Evolutionary conservation across 2,113 vertebrate species (phyloP), one percentile per base, ranked within the genome.

Genomic region (Chelonoidis abingdonii): DNA sequence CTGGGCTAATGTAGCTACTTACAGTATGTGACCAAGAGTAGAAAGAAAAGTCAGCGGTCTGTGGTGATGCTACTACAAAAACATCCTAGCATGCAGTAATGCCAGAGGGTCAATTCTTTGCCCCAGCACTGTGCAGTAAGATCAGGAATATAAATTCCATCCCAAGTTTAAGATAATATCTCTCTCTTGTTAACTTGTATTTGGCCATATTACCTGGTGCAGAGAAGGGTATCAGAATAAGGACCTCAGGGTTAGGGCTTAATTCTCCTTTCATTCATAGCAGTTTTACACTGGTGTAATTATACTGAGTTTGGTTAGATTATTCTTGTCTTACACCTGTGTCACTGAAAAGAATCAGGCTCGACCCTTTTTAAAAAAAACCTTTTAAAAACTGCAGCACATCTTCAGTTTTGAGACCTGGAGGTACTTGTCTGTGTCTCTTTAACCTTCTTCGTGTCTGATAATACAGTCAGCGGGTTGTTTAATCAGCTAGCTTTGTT

Each of bases 221-320:
- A 35, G 31, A 16, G 27, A 29, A 65, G 29, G 13, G 31, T 65
- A 35, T 65, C 27, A 35, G 29, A 29, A 35, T 65, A 65, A 35
- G 13, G 19, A 56, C 54, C 19, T 4, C 22, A 56, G 54, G 22
- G 31, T 65, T 35, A 65, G 6, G 62, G 62, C 22, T 14, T 65
- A 65, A 65, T 65, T 65, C 62, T 65, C 62, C 62, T 65, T 16
- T 65, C 62, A 35, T 35, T 65, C 22, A 65, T 65, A 14, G 31
- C 62, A 11, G 5, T 31, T 8, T 19, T 38, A 24, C 0, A 0
- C 4, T 2, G 2, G 44, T 35, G 52, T 1, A 22, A 12, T 4
- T 19, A 35, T 69, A 24, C 9, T 69, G 59, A 31, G 27, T 62
- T 62, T 31, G 35, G 17, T 69, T 24, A 22, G 3, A 31, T 69